Conservation (phyloP, 2,797 vertebrate genomes). For the Heteromormyrus szaboi region DNA sequence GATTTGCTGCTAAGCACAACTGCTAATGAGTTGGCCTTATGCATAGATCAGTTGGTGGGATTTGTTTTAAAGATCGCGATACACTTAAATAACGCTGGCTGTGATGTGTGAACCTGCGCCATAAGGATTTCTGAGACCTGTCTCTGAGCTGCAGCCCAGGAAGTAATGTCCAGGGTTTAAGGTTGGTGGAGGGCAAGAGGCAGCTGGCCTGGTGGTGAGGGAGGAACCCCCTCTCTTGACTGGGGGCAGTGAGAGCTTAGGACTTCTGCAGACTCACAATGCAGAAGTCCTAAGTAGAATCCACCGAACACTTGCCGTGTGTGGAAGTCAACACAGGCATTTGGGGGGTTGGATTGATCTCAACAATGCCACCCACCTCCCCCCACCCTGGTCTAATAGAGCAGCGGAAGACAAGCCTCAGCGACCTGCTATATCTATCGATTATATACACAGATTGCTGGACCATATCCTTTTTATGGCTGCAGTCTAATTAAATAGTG, state of each 20-base stretch:
- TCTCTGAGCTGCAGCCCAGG: neutral
- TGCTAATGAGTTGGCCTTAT: neutral
- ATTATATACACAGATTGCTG: neutral
- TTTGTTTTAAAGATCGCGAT: neutral
- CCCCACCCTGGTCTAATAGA: neutral
- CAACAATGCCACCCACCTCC: neutral
- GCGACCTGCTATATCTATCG: neutral
- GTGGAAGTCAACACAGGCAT: neutral
- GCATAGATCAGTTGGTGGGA: neutral
- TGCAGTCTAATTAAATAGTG: constrained; percentile 1
- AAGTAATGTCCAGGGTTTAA: neutral
- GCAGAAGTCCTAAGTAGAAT: too few species aligned
- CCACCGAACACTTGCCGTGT: neutral
- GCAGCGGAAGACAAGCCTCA: neutral
- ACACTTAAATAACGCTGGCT: neutral
- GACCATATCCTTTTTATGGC: constrained; percentile 13
- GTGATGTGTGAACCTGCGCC: neutral
- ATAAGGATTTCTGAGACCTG: neutral
- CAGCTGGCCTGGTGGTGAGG: neutral
- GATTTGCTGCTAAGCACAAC: neutral
- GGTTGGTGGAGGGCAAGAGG: neutral
- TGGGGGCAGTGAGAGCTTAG: neutral
- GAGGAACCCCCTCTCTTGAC: neutral
- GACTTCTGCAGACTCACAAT: neutral
- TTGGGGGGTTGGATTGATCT: neutral